Conservation (phyloP, 2,797 vertebrate genomes). For the Pteropus rufus region DNA sequence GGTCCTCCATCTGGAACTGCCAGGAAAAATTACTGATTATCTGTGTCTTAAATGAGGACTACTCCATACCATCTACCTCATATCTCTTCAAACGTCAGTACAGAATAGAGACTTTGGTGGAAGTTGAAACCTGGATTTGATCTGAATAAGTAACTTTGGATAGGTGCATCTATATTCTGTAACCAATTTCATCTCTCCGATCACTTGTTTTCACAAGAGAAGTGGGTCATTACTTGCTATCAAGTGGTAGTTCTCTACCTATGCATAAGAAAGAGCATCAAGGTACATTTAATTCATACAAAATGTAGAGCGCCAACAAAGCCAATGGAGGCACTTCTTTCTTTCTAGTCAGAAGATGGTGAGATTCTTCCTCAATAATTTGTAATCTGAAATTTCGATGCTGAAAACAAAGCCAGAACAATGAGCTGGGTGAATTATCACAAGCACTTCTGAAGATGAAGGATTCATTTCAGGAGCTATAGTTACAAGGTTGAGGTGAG, state of each 20-base stretch:
- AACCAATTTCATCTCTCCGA: background rate
- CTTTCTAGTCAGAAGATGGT: background rate
- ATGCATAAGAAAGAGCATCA: background rate
- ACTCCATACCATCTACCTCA: rapidly evolving
- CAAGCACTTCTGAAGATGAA: background rate
- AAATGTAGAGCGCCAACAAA: background rate
- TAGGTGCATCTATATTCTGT: background rate
- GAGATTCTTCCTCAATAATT: background rate
- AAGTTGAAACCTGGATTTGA: background rate
- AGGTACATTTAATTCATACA: background rate
- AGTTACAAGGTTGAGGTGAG: background rate
- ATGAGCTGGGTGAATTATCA: background rate
- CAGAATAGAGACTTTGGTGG: background rate
- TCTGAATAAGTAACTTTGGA: background rate
- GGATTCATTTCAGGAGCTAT: background rate
- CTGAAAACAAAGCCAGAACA: background rate
- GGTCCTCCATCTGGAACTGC: background rate
- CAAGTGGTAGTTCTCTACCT: background rate
- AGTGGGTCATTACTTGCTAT: background rate
- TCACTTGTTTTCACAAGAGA: background rate
- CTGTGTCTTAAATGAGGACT: background rate
- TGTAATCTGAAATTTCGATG: background rate
- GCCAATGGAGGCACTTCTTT: background rate
- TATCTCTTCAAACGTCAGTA: background rate
- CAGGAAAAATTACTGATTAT: background rate